Base-by-base conservation (phyloP, 2,888 invertebrate genomes). In the Brachyptera risi region DNA sequence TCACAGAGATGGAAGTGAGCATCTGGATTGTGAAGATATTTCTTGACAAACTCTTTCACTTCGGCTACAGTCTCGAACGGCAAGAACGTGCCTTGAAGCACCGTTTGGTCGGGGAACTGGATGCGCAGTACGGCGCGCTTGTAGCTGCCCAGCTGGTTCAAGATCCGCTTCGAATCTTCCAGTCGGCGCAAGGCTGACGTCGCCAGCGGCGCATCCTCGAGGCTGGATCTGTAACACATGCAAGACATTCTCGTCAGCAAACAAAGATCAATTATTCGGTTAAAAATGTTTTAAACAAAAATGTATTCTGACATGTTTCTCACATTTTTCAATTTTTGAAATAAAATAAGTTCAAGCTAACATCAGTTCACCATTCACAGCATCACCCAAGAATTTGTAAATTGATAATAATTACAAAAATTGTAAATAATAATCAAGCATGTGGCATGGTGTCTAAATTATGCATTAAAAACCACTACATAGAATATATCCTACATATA, bases 81-180 rank as follows among this genome's bases (percentile, higher is more conserved):
- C 65, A 80, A 79, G 71, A 96, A 96, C 40, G 88, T 80, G 11
- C 89, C 95, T 76, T 96, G 96, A 23, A 96, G 78, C 40, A 95
- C 89, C 47, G 87, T 80, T 58, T 87, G 83, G 75, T 94, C 88
- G 1, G 94, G 93, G 74, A 96, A 96, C 71, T 90, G 88, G 65
- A 96, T 78, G 59, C 96, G 79, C 49, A 96, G 86, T 9, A 94
- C 85, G 51, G 87, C 85, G 71, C 85, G 83, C 68, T 86, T 86
- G 75, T 92, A 93, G 66, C 81, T 80, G 58, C 83, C 81, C 27
- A 88, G 74, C 69, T 81, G 82, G 56, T 77, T 76, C 56, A 85
- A 72, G 65, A 81, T 75, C 63, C 76, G 76, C 68, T 80, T 82
- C 35, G 80, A 77, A 51, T 81, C 78, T 68, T 85, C 82, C 26